Evolutionary conservation across 1,140 invertebrate genomes (phyloP), one percentile per base, ranked within the genome.

Genomic region (Drosophila bocki): DNA sequence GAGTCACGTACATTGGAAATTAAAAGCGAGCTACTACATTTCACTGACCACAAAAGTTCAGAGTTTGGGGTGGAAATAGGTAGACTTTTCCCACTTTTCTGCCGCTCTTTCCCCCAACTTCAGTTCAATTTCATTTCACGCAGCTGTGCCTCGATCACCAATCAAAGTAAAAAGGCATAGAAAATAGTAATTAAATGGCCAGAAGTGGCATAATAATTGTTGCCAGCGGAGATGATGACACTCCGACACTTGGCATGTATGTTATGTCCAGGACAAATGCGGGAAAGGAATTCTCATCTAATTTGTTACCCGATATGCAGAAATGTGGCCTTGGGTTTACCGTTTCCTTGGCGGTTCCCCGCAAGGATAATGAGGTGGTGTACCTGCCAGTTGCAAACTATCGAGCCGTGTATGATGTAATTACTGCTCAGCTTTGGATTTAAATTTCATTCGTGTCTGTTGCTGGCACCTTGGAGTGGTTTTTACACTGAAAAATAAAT

Each of bases 1-100:
- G 48, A 78, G 75, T 71, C 76, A 78, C 76, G 76, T 78, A 71
- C 54, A 71, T 62, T 71, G 67, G 42, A 71, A 78, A 78, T 78
- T 78, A 78, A 78, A 78, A 78, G 64, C 64, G 64, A 39, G 53
- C 64, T 44, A 69, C 75, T 44, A 69, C 75, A 78, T 78, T 50
- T 53, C 41, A 50, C 45, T 70, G 75, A 78, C 75, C 75, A 78
- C 75, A 78, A 63, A 58, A 78, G 56, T 69, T 61, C 32, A 12
- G 29, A 29, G 54, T 37, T 60, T 56, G 32, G 41, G 50, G 35
- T 44, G 39, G 19, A 13, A 56, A 37, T 12, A 33, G 17, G 19
- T 15, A 11, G 29, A 15, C 19, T 57, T 69, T 22, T 12, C 29
- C 29, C 26, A 32, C 37, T 6, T 39, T 33, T 17, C 13, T 4